Evolutionary conservation across 2,888 invertebrate genomes (phyloP).

Genomic region (Ophonus ardosiacus): DNA sequence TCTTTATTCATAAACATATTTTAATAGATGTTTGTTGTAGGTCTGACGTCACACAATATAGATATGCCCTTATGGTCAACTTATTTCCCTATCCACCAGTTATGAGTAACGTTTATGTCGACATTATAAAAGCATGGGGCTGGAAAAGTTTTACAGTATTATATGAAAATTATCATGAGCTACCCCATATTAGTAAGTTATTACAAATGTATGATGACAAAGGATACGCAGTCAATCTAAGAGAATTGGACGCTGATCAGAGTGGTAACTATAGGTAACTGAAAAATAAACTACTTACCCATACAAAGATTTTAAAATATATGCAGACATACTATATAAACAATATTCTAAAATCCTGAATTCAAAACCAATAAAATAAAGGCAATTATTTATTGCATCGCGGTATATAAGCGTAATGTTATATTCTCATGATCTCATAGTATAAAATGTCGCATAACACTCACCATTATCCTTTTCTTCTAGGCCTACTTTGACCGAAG

Average conservation of each 20-base stretch:
- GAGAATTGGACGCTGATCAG: constrained; percentile 81
- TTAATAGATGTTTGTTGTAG: constrained; percentile 65
- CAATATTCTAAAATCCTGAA: too few species aligned
- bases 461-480: constrained; percentile 67
- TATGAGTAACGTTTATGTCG: constrained; percentile 79
- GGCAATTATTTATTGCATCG: too few species aligned
- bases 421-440: neutral
- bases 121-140: constrained; percentile 84
- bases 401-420: too few species aligned
- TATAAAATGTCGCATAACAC: neutral
- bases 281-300: too few species aligned
- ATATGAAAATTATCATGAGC: constrained; percentile 85
- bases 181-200: constrained; percentile 85
- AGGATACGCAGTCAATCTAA: constrained; percentile 79
- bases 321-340: too few species aligned
- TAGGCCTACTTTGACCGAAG: constrained; percentile 82
- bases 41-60: constrained; percentile 76
- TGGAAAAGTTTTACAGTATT: constrained; percentile 94
- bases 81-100: constrained; percentile 90
- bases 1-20: too few species aligned
- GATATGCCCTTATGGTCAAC: constrained; percentile 92
- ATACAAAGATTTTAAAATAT: too few species aligned
- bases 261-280: constrained; percentile 83
- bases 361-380: too few species aligned
- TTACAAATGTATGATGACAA: constrained; percentile 82